phyloP scores from a whole-genome alignment of 2,113 vertebrate genomes.

The Sapajus apella region DNA sequence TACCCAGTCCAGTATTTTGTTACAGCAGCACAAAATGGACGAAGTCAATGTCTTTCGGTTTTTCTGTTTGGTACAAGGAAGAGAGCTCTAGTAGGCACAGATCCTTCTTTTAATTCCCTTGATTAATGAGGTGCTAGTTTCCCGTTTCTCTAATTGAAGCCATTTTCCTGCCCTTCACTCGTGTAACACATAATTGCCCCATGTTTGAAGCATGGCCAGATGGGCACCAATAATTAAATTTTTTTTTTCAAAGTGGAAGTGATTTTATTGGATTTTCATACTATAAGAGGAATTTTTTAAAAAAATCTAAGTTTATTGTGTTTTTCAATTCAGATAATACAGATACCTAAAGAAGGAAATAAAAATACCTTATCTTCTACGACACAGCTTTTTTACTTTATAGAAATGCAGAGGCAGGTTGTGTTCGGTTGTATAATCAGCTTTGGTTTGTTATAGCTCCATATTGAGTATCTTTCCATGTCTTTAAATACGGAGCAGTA shows the following conservation, averaged over 20 bases:
- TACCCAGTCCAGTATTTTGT: not conserved
- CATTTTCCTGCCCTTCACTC: not conserved
- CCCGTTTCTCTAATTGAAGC: not conserved
- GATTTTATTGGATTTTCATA: not conserved
- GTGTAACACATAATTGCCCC: not conserved
- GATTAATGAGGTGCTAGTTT: not conserved
- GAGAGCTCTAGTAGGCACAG: not conserved
- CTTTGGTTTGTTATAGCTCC: not conserved
- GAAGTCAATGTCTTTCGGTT: not conserved
- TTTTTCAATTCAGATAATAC: not conserved
- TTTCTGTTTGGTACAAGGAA: not conserved
- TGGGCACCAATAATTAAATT: not conserved
- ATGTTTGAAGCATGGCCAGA: not conserved
- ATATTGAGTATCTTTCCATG: not conserved
- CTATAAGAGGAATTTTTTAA: not conserved
- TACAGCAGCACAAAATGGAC: not conserved
- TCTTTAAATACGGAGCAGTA: not conserved
- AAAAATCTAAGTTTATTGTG: not conserved
- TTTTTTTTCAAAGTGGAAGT: not conserved
- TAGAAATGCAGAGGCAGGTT: not conserved
- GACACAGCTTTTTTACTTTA: not conserved
- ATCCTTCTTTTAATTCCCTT: not conserved
- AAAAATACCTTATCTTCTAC: not conserved
- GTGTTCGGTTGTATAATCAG: not conserved
- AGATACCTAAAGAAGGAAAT: conserved; percentile 23